Conservation (phyloP, 1,140 invertebrate genomes). For the Eurytemora carolleeae region DNA sequence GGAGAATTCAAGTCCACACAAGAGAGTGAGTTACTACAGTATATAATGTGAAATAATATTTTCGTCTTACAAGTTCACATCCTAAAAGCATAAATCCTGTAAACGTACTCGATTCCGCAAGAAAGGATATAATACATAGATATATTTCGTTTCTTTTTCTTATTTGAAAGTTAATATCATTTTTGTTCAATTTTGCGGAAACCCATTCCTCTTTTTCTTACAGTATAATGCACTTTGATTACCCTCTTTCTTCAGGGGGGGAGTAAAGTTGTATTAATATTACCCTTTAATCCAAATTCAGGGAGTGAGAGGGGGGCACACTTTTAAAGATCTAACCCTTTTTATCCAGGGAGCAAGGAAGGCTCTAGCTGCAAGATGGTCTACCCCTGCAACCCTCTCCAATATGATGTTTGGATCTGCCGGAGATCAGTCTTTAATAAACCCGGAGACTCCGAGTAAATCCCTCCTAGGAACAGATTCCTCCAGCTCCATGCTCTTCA, state of each 20-base stretch:
- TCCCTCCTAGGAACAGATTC: constrained; percentile 46
- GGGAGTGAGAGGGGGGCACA: no score
- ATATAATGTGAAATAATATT: constrained; percentile 27
- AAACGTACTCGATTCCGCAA: no score
- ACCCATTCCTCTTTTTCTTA: no score
- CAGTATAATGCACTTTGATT: no score
- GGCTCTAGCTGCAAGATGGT: constrained; percentile 49
- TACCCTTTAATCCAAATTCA: no score
- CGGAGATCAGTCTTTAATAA: constrained; percentile 17
- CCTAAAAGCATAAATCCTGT: no score
- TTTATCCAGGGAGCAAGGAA: constrained; percentile 48
- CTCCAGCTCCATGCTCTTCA: constrained; percentile 49
- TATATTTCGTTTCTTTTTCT: constrained; percentile 15
- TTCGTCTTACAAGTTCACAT: no score
- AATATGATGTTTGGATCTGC: constrained; percentile 12
- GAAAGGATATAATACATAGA: constrained; percentile 12
- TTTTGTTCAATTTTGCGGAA: no score
- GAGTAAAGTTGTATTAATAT: no score
- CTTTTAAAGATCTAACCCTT: no score
- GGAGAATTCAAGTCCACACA: constrained; percentile 7
- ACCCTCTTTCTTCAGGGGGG: no score
- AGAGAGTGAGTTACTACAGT: constrained; percentile 34
- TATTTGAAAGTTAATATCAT: no score
- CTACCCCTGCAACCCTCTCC: constrained; percentile 24
- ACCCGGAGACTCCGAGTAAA: constrained; percentile 45